These are phyloP conservation scores for Lepidurus couesii DNA, from an alignment of 1,140 invertebrate genomes.

Conservation along the genomic window DNA sequence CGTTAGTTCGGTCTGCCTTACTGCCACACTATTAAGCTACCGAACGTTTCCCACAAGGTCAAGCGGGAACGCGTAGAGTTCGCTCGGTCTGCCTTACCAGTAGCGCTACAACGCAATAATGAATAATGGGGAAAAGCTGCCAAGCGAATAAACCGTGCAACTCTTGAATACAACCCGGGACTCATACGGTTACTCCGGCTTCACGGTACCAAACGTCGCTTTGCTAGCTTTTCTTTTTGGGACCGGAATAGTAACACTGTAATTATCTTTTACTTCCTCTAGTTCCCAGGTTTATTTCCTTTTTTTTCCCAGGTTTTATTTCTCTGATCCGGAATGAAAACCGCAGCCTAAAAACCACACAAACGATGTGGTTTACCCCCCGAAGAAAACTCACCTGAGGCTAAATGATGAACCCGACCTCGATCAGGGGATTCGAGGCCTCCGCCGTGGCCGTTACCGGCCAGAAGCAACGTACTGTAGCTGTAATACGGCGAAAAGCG, in stretches of 20 bases:
- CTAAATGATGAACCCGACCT: not conserved
- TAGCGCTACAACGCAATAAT: not conserved
- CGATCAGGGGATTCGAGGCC: constrained; percentile 7
- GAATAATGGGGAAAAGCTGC: too few relatives aligned
- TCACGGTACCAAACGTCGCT: too few relatives aligned
- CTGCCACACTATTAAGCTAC: too few relatives aligned
- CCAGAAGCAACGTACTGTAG: constrained; percentile 61
- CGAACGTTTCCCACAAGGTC: too few relatives aligned
- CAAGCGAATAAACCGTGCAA: too few relatives aligned
- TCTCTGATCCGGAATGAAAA: not conserved
- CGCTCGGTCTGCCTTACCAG: not conserved
- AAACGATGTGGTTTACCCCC: not conserved
- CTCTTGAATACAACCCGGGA: too few relatives aligned
- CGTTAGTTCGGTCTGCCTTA: not conserved
- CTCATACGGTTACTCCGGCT: too few relatives aligned
- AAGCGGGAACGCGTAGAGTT: too few relatives aligned
- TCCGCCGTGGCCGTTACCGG: constrained; percentile 24
- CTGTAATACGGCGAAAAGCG: constrained; percentile 70
- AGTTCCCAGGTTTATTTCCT: too few relatives aligned
- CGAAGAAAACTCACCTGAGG: constrained; percentile 1
- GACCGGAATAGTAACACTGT: too few relatives aligned
- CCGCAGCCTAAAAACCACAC: not conserved
- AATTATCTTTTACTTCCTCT: too few relatives aligned
- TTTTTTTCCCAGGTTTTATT: not conserved
- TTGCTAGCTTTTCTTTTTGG: too few relatives aligned